Evolutionary conservation across 2,797 vertebrate species (phyloP), one percentile per base, ranked within the genome.

Genomic region (Alca torda): DNA sequence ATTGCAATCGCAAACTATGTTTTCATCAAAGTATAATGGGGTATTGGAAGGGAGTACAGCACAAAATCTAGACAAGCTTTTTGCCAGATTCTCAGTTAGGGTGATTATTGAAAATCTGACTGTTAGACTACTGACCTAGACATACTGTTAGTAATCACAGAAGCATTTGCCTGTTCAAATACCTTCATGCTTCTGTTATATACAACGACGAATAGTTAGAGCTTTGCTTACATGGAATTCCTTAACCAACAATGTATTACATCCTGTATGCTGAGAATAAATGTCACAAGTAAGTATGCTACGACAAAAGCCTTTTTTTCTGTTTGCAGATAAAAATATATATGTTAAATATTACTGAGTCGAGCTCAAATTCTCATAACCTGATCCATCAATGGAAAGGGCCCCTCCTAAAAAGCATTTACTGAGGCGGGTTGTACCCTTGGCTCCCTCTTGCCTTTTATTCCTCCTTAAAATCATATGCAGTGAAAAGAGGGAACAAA

Each of bases 401-500:
- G 9, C 13, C n/a, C 21, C 39, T 88, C 64, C 54, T 76, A 76
- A 93, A 73, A 70, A 63, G 16, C 46, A 76, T 64, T 96, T 94
- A 79, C 35, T 43, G 80, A 54, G 19, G 56, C 15, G 77, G 84
- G 56, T 68, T 67, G 39, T 75, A 95, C 67, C 41, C 35, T 87
- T 68, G 50, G 46, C 84, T 94, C 67, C 63, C 28, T 87, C 80
- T 75, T 93, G 90, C 83, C 60, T 96, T 95, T 94, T 95, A 95
- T 93, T 96, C 95, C 70, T 94, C 48, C 89, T 90, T 95, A 95
- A 97, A 96, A 89, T 84, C 51, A 31, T 77, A 87, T 77, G 86
- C 84, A 90, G 67, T 82, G 75, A 57, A 87, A 94, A 92, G 35
- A 90, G 33, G 35, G 53, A 90, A 33, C 59, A 84, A 87, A 87